A percentile compares a stretch with the other conserved stretches of the same genome.
Evolutionary conservation across 2,888 invertebrate species (phyloP).

Genomic region (Drosophila nr. perissopoda): DNA sequence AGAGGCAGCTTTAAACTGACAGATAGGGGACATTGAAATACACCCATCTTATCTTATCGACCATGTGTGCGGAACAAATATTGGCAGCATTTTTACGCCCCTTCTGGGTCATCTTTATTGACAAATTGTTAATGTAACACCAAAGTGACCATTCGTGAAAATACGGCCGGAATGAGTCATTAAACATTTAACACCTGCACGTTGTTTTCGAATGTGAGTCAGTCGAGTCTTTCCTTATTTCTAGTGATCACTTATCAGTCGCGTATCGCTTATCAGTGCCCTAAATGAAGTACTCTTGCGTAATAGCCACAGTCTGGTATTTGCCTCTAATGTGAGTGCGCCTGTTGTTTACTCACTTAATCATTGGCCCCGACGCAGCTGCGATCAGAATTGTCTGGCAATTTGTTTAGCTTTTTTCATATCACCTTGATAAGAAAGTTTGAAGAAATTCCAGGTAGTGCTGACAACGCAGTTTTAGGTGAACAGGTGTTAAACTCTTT

Average conservation of each 20-base stretch:
- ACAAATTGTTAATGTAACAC: background rate
- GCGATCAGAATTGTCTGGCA: slow-evolving; percentile 38
- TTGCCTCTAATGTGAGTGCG: slow-evolving; percentile 15
- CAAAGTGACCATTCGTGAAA: too few species aligned
- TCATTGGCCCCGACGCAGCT: background rate
- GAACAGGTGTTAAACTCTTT: background rate
- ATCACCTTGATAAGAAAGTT: slow-evolving; percentile 28
- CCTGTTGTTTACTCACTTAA: slow-evolving; percentile 48
- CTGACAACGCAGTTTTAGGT: slow-evolving; percentile 7
- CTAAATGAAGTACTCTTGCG: slow-evolving; percentile 1
- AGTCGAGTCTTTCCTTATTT: slow-evolving; percentile 21
- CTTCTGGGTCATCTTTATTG: background rate
- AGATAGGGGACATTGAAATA: background rate
- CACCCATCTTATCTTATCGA: slow-evolving; percentile 52
- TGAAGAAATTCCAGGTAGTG: slow-evolving; percentile 5
- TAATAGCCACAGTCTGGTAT: background rate
- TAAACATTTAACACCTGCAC: slow-evolving; percentile 47
- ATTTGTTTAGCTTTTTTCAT: slow-evolving; percentile 18
- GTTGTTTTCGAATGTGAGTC: slow-evolving; percentile 38
- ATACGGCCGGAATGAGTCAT: slow-evolving; percentile 6
- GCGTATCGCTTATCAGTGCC: slow-evolving; percentile 17
- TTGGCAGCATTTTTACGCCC: background rate
- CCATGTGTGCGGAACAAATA: slow-evolving; percentile 26
- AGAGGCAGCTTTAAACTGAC: background rate
- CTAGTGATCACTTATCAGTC: slow-evolving; percentile 16